A percentile compares a stretch with the other conserved stretches of the same genome.
These are phyloP conservation scores for Isaurus tuberculatus DNA, from an alignment of 92 coral and sea anemone genomes.

Conservation along the genomic window DNA sequence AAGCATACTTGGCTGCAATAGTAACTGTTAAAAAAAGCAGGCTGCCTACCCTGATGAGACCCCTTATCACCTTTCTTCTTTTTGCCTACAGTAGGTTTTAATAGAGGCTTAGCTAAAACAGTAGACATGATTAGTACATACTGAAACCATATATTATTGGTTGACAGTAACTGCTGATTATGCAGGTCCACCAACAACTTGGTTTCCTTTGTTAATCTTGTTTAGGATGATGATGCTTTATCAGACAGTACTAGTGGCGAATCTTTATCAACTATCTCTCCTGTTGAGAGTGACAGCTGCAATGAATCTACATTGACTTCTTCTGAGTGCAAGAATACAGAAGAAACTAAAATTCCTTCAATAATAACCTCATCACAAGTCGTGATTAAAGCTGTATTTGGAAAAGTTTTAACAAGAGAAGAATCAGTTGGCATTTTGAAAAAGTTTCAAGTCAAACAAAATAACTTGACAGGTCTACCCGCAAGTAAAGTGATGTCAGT, in stretches of 20 bases:
- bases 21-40: conserved; percentile 14
- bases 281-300: conserved; percentile 2
- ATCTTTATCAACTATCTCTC: conserved; percentile 49
- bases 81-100: conserved; percentile 22
- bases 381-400: conserved; percentile 42
- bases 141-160: neutral
- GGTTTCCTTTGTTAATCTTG: conserved; percentile 17
- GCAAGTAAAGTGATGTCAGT: conserved; percentile 38
- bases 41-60: neutral
- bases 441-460: conserved; percentile 34
- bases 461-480: conserved; percentile 42
- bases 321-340: neutral
- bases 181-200: conserved; percentile 27
- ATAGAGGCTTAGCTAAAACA: conserved; percentile 36
- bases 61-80: conserved; percentile 39
- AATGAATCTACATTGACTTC: conserved; percentile 13
- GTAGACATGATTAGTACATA: conserved; percentile 32
- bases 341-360: conserved; percentile 39
- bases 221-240: conserved; percentile 40
- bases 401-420: conserved; percentile 42
- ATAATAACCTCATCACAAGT: conserved; percentile 25
- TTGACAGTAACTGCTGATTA: conserved; percentile 4
- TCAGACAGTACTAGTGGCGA: conserved; percentile 61
- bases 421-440: conserved; percentile 26
- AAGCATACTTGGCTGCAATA: neutral